These are phyloP conservation scores for Virgularia gustaviana DNA, from an alignment of 92 coral and sea anemone genomes.

Conservation along the genomic window DNA sequence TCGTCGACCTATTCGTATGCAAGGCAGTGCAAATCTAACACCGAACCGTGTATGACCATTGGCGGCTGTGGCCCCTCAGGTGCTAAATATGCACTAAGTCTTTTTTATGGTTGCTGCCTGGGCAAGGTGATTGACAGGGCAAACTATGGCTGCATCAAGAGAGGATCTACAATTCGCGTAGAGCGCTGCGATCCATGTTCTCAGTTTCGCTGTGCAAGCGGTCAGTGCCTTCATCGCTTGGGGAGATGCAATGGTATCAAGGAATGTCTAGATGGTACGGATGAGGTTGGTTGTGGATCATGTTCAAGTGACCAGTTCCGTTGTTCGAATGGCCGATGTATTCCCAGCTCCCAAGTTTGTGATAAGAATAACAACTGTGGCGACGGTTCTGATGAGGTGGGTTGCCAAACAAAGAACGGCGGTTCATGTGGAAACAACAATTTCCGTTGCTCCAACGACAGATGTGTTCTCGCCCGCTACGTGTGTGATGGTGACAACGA, in stretches of 20 bases:
- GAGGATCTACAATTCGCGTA: not conserved
- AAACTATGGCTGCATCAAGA: no score
- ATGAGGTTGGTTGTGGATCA: not conserved
- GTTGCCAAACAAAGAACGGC: not conserved
- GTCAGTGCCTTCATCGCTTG: not conserved
- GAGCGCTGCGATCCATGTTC: not conserved
- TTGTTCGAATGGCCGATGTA: not conserved
- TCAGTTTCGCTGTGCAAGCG: not conserved
- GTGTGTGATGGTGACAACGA: not conserved
- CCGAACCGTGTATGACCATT: no score
- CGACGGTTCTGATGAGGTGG: not conserved
- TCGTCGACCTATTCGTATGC: no score
- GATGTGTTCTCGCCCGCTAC: not conserved
- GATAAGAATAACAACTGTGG: not conserved
- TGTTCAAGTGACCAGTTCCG: not conserved
- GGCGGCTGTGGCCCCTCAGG: no score
- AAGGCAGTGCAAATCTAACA: no score
- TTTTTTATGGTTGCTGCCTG: no score
- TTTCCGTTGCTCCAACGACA: not conserved
- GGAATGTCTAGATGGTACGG: conserved; percentile 1
- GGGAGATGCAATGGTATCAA: not conserved
- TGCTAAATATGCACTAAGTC: no score
- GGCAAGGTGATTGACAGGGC: no score
- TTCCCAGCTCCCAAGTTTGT: not conserved
- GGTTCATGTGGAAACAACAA: not conserved